Conservation (phyloP, 2,113 vertebrate genomes). For the Epinephelus cyanopodus region DNA sequence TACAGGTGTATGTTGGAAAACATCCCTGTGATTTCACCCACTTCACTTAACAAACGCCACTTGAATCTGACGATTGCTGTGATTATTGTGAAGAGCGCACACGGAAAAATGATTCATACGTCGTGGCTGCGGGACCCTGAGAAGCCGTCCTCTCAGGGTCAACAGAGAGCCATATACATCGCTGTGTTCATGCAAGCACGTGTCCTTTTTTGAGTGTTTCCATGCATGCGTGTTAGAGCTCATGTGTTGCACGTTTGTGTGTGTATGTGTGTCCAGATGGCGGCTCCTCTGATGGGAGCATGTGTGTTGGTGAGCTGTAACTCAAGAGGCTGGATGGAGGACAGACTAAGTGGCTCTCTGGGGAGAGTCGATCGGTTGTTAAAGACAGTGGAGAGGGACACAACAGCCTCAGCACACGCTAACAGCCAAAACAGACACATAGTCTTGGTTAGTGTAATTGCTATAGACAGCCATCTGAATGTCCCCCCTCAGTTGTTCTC, state of each 20-base stretch:
- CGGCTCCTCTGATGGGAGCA: conserved; percentile 50
- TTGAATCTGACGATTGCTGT: conserved; percentile 20
- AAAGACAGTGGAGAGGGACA: conserved; percentile 77
- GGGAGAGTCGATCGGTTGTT: conserved; percentile 77
- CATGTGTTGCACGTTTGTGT: conserved; percentile 25
- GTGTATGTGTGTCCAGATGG: conserved; percentile 52
- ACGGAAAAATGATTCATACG: conserved; percentile 18
- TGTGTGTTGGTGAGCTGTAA: conserved; percentile 76
- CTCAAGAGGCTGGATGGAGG: conserved; percentile 77
- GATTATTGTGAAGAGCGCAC: conserved; percentile 30
- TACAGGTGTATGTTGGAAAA: conserved; percentile 19
- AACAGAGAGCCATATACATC: neutral
- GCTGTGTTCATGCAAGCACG: neutral
- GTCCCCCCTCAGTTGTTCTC: conserved; percentile 30
- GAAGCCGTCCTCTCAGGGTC: conserved; percentile 15
- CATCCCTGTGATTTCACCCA: conserved; percentile 7
- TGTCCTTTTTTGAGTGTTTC: conserved; percentile 14
- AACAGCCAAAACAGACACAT: conserved; percentile 65
- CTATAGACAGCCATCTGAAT: conserved; percentile 63
- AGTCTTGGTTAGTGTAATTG: conserved; percentile 67
- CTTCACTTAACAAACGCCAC: conserved; percentile 19
- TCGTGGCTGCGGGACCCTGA: neutral
- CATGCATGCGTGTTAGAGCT: conserved; percentile 12
- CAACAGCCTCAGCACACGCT: conserved; percentile 60
- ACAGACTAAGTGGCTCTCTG: conserved; percentile 81